These are phyloP conservation scores for Naso thynnoides DNA, from an alignment of 2,797 vertebrate genomes.

Conservation along the genomic window DNA sequence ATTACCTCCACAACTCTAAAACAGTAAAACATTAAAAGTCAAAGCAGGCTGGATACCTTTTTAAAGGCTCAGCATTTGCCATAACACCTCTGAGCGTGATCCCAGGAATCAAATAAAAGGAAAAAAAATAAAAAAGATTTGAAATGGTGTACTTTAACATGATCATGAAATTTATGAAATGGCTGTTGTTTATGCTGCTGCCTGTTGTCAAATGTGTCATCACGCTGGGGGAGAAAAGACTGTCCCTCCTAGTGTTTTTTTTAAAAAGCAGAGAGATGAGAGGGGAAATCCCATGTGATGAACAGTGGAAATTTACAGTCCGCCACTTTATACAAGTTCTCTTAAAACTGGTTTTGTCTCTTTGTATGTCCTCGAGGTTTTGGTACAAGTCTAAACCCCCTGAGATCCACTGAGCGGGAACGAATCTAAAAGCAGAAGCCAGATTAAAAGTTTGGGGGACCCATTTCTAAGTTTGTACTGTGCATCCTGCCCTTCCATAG, in stretches of 20 bases:
- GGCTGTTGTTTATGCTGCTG: constrained; percentile 56
- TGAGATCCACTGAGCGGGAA: constrained; percentile 33
- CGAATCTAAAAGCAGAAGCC: constrained; percentile 36
- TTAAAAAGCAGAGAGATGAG: constrained; percentile 1
- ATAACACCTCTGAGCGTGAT: constrained; percentile 38
- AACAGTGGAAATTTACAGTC: constrained; percentile 54
- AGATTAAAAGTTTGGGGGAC: constrained; percentile 41
- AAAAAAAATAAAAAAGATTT: constrained; percentile 28
- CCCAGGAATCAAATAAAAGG: constrained; percentile 26
- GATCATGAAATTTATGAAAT: constrained; percentile 43
- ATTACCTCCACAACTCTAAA: constrained; percentile 33
- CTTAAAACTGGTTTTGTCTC: constrained; percentile 57
- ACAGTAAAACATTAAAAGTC: constrained; percentile 33
- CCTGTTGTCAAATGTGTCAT: constrained; percentile 64
- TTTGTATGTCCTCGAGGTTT: constrained; percentile 55
- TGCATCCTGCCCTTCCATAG: constrained; percentile 66
- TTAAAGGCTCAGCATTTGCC: constrained; percentile 38
- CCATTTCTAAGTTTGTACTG: constrained; percentile 69
- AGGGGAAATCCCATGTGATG: constrained; percentile 16
- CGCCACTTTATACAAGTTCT: constrained; percentile 56
- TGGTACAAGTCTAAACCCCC: constrained; percentile 57
- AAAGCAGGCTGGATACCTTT: constrained; percentile 41
- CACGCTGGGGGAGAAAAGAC: constrained; percentile 33
- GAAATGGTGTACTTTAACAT: constrained; percentile 47
- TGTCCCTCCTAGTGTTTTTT: constrained; percentile 31